Evolutionary conservation across 2,797 vertebrate genomes (phyloP).

Genomic region (Varecia variegata): DNA sequence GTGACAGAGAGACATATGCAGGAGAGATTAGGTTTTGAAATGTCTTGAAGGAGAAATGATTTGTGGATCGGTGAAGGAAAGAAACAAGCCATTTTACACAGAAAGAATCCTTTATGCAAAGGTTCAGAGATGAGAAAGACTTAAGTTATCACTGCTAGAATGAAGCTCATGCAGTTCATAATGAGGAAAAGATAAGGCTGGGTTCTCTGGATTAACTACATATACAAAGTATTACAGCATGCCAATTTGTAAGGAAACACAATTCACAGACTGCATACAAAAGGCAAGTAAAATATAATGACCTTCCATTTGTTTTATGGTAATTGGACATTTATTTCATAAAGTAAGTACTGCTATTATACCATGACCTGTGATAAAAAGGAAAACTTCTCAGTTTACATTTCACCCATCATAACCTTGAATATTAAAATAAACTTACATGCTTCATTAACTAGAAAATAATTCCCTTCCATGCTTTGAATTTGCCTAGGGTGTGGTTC

Average conservation of each 20-base stretch:
- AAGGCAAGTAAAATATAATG: constrained; percentile 62
- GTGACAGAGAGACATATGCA: background rate
- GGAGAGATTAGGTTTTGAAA: constrained; percentile 24
- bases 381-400: constrained; percentile 66
- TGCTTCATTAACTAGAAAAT: constrained; percentile 75
- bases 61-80: background rate
- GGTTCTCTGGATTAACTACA: constrained; percentile 31
- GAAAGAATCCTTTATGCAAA: constrained; percentile 7
- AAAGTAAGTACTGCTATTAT: constrained; percentile 64
- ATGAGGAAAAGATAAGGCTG: constrained; percentile 41
- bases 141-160: background rate
- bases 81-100: constrained; percentile 11
- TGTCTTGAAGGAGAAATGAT: background rate
- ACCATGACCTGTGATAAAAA: constrained; percentile 59
- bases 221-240: constrained; percentile 19
- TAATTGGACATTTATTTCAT: constrained; percentile 74
- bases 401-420: constrained; percentile 68
- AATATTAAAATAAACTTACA: constrained; percentile 76
- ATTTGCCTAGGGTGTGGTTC: constrained; percentile 75
- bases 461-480: constrained; percentile 54
- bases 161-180: background rate
- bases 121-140: background rate
- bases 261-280: constrained; percentile 48
- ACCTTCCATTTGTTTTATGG: constrained; percentile 73
- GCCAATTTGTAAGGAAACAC: constrained; percentile 49